A percentile compares a stretch with the other conserved stretches of the same genome.
These are phyloP conservation scores for Homarus americanus DNA, from an alignment of 1,140 invertebrate genomes.

Conservation along the genomic window DNA sequence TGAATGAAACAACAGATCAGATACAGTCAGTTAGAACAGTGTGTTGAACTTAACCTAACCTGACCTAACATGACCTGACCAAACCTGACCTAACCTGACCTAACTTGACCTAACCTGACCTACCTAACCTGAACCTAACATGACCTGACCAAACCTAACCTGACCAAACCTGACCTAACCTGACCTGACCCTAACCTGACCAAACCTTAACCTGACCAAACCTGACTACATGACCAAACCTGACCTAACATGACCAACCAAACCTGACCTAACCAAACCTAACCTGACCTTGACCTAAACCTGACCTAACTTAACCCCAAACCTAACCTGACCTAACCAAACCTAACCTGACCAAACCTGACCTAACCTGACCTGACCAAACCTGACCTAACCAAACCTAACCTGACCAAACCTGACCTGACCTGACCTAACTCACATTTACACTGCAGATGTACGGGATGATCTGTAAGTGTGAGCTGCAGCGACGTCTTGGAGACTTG, in stretches of 20 bases:
- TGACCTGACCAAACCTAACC: constrained; percentile 47
- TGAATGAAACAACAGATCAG: too few species aligned
- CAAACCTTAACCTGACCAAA: constrained; percentile 20
- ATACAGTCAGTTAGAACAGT: too few species aligned
- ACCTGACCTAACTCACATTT: too few species aligned
- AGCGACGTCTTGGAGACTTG: constrained; percentile 84
- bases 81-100: constrained; percentile 36
- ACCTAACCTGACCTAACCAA: too few species aligned
- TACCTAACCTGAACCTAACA: constrained; percentile 35
- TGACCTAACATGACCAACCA: not conserved
- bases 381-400: too few species aligned
- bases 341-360: too few species aligned
- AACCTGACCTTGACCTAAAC: too few species aligned
- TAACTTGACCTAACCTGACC: constrained; percentile 34
- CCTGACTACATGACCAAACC: not conserved
- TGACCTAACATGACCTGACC: constrained; percentile 49
- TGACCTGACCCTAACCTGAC: constrained; percentile 16
- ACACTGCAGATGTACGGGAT: constrained; percentile 90
- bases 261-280: not conserved
- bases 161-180: constrained; percentile 20
- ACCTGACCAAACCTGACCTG: too few species aligned
- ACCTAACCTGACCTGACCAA: too few species aligned
- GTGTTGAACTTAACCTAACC: constrained; percentile 55
- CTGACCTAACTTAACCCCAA: too few species aligned
- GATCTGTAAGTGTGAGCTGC: constrained; percentile 85